Evolutionary conservation across 2,797 vertebrate genomes (phyloP).

Genomic region (Parotocinclus haroldoi): DNA sequence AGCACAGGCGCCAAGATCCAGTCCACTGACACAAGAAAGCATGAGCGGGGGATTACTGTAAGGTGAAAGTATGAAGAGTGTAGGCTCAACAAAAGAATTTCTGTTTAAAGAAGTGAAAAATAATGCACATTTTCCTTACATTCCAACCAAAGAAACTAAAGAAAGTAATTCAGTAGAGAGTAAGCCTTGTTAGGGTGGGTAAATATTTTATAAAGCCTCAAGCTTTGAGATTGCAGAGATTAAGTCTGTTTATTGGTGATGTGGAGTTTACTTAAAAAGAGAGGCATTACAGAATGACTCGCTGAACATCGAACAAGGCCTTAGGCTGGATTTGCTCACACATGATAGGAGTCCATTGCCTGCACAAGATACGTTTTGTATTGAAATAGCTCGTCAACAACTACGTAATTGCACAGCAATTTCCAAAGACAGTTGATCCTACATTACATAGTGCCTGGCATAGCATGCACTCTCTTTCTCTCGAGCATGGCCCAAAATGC

Average conservation of each 20-base stretch:
- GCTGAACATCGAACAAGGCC: conserved; percentile 19
- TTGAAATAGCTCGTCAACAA: conserved; percentile 67
- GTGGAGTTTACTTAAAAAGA: conserved; percentile 11
- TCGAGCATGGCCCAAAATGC: not conserved
- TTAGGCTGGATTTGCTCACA: conserved; percentile 22
- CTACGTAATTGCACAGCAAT: conserved; percentile 56
- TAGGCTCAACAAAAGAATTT: not conserved
- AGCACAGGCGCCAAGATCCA: conserved; percentile 41
- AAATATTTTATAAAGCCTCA: conserved; percentile 9
- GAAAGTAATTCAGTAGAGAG: conserved; percentile 14
- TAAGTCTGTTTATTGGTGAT: conserved; percentile 20
- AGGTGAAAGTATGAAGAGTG: conserved; percentile 1
- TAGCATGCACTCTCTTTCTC: not conserved
- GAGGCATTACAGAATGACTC: conserved; percentile 1
- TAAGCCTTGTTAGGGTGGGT: conserved; percentile 2
- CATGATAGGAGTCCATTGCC: conserved; percentile 46
- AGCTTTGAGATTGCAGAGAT: conserved; percentile 6
- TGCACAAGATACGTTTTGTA: conserved; percentile 53
- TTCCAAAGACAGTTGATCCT: not conserved
- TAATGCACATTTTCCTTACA: conserved; percentile 7
- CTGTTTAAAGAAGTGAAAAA: conserved; percentile 16
- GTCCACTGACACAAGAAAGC: conserved; percentile 66
- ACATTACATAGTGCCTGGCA: not conserved
- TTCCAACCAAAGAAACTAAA: conserved; percentile 9
- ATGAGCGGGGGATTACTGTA: conserved; percentile 16